Base-by-base conservation (phyloP, 2,888 invertebrate species). In the Tenthredo mesomela region DNA sequence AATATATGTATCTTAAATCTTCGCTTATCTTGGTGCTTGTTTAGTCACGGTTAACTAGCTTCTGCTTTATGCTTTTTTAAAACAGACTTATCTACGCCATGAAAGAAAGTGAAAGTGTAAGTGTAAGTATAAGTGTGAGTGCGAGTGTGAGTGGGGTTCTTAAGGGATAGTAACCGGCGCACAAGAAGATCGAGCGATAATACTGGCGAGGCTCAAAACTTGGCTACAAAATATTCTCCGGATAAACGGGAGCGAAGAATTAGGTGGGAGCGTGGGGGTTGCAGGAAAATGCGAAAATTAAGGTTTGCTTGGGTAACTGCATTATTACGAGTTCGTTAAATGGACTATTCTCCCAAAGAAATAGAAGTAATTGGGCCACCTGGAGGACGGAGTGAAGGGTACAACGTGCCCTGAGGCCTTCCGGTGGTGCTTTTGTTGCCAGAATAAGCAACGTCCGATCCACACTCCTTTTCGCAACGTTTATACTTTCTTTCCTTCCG, bases 371-470 rank as follows among this genome's bases (percentile, higher is more conserved):
- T 80, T 61, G 58, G 61, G 40, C 50, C 47, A 54, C 54, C 80
- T 80, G 58, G 40, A 40, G 61, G 37, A 61, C 61, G 21, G 61
- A 61, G 61, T n/a, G 18, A 77, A 77, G 77, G 50, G 54, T 43
- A 47, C 43, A 18, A 21, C 21, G 15, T 47, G 43, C 73, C 77
- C 29, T 21, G 21, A 33, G 80, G 61, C 58, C 40, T 61, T 80
- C 80, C 80, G 61, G 40, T 50, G 61, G 37, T 58, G 61, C 58
- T 61, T 80, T 80, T 80, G 80, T 80, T 80, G 61, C 40, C 61
- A 58, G 40, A 61, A 80, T 80, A 80, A 80, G 80, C 80, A 80
- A 61, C 80, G 77, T 77, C 77, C 54, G 80, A 80, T 61, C 21
- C 80, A 61, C 21, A 80, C 50, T 80, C 33, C 21, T 40, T 80